phyloP scores from a whole-genome alignment of 2,888 invertebrate species.

The Aporophyla lueneburgensis region DNA sequence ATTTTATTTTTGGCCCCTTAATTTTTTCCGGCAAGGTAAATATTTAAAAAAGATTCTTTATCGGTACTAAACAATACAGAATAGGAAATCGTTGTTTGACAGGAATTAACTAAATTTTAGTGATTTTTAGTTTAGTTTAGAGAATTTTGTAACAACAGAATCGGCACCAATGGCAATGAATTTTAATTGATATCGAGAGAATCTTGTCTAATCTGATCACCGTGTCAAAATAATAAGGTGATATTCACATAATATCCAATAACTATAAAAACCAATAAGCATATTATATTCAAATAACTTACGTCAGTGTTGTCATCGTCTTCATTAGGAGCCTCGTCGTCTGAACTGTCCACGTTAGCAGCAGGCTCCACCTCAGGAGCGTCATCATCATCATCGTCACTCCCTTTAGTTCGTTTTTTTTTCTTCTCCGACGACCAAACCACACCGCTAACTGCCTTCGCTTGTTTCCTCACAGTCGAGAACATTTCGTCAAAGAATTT shows the following conservation, averaged over 20 bases:
- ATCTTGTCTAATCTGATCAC: neutral
- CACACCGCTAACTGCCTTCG: slow-evolving; percentile 89
- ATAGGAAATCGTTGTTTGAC: no score
- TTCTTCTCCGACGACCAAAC: slow-evolving; percentile 88
- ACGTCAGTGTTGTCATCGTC: slow-evolving; percentile 89
- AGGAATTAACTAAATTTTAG: no score
- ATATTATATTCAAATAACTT: slow-evolving; percentile 64
- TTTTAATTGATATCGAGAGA: neutral
- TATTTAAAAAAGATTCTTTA: no score
- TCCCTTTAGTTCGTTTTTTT: slow-evolving; percentile 76
- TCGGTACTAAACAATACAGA: no score
- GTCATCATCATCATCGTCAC: slow-evolving; percentile 84
- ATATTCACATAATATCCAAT: no score
- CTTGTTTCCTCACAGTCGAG: slow-evolving; percentile 90
- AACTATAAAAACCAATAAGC: neutral
- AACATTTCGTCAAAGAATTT: slow-evolving; percentile 93
- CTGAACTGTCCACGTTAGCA: slow-evolving; percentile 90
- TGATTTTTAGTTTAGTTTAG: no score
- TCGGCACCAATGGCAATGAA: no score
- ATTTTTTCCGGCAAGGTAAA: no score
- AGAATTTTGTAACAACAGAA: no score
- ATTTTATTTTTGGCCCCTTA: no score
- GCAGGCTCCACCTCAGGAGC: slow-evolving; percentile 71
- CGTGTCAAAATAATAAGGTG: no score
- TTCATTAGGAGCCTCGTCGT: slow-evolving; percentile 92